Base-by-base conservation (phyloP, 64 coral and sea anemone genomes). In the Stichodactyla helianthus region DNA sequence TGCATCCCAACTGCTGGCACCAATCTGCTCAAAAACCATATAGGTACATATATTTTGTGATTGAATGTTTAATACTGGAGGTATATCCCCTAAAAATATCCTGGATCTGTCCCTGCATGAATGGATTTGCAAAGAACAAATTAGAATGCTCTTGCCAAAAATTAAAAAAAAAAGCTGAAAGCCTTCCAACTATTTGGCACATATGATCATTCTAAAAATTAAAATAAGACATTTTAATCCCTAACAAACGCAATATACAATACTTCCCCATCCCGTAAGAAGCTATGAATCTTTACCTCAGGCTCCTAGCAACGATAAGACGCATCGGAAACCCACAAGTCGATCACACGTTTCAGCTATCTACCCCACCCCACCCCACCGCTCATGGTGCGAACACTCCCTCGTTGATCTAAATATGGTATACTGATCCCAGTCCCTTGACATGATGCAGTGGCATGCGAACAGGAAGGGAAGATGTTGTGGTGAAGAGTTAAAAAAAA, bases 391-490 rank as follows among this genome's bases (percentile, higher is more conserved):
- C 0, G 71, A 77, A 77, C 89, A 90, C 89, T 59, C 89, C 89
- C 84, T 81, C 8, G 78, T 50, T 79, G 78, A 52, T 54, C 78
- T 81, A 81, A 85, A 90, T 90, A 90, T 90, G 89, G 89, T 60
- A 85, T 84, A 84, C 77, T 35, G 52, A 70, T 79, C 52, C 53
- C 56, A 81, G 78, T 81, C 78, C 19, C 52, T 74, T 74, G 68
- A 11, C 26, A 22, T 19, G 15, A 77, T 63, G n/a, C 79, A n/a
- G 51, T n/a, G 54, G 87, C 76, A 82, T 64, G 55, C 20, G 62
- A 82, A 89, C 88, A 89, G 88, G 88, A 89, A 89, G 88, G 81
- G 22, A 53, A 77, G 88, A 89, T 89, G 71, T 78, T 89, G 78
- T 60, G 89, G 52, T 51, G n/a, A 81, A 81, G 78, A 52, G 44